A percentile compares a stretch with the other conserved stretches of the same genome.
Conservation (phyloP, 2,888 invertebrate species). For the Lamellibrachia satsuma region DNA sequence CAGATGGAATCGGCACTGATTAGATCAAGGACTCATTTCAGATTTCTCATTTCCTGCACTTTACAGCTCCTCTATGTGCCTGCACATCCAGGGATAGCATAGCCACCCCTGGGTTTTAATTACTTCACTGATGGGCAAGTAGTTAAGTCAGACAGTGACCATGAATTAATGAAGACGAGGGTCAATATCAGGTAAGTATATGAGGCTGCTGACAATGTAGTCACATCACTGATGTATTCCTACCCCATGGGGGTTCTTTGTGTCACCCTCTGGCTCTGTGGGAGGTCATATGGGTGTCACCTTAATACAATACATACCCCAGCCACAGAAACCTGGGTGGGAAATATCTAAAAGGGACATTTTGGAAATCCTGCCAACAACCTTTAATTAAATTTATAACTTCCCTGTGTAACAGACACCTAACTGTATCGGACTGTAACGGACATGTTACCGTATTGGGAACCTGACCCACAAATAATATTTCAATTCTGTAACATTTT, state of each 20-base stretch:
- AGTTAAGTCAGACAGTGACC: background rate
- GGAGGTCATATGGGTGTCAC: background rate
- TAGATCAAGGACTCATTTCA: background rate
- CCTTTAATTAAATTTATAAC: no score
- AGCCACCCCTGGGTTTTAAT: constrained; percentile 1
- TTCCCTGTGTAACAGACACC: no score
- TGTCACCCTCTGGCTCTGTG: background rate
- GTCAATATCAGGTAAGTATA: background rate
- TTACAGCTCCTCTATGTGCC: background rate
- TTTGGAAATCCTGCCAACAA: background rate
- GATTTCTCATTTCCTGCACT: constrained; percentile 6
- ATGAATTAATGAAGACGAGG: constrained; percentile 6
- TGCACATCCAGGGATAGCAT: background rate
- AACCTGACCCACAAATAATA: no score
- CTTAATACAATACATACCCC: background rate
- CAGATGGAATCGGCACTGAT: background rate
- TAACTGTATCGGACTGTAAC: no score
- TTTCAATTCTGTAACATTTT: no score
- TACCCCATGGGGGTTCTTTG: background rate
- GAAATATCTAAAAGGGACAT: background rate
- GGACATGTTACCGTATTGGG: no score
- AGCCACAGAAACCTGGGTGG: background rate
- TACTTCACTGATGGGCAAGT: background rate
- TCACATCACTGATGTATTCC: background rate
- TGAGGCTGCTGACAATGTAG: background rate